Percentiles rank a stretch among this genome's conserved stretches.
Conservation (phyloP, 2,113 vertebrate genomes). For the Stegostoma tigrinum region DNA sequence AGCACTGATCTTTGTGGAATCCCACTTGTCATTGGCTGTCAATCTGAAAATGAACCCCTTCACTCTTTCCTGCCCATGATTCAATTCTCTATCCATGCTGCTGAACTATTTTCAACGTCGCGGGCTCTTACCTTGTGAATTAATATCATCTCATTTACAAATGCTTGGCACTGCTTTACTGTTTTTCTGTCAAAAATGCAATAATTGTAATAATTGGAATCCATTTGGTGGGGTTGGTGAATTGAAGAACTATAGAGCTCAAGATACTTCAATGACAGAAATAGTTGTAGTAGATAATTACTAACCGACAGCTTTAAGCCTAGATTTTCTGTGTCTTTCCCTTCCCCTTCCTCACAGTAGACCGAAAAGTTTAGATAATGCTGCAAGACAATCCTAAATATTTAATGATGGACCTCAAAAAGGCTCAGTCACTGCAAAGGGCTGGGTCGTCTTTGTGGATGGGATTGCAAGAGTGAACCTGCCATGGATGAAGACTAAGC, state of each 20-base stretch:
- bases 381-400: background rate
- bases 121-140: too few relatives aligned
- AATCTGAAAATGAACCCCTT: too few relatives aligned
- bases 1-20: too few relatives aligned
- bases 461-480: background rate
- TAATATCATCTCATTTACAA: background rate
- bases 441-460: background rate
- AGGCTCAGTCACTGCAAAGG: background rate
- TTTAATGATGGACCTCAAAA: background rate
- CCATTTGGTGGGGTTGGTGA: background rate
- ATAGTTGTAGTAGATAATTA: background rate
- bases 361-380: background rate
- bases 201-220: background rate
- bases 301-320: background rate
- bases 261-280: background rate
- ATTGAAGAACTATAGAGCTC: background rate
- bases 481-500: background rate
- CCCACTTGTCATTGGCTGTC: too few relatives aligned
- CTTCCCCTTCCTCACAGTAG: background rate
- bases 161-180: background rate
- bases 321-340: background rate
- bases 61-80: too few relatives aligned
- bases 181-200: background rate
- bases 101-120: too few relatives aligned
- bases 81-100: too few relatives aligned